Base-by-base conservation (phyloP, 2,113 vertebrate species). In the Stictonetta naevosa region DNA sequence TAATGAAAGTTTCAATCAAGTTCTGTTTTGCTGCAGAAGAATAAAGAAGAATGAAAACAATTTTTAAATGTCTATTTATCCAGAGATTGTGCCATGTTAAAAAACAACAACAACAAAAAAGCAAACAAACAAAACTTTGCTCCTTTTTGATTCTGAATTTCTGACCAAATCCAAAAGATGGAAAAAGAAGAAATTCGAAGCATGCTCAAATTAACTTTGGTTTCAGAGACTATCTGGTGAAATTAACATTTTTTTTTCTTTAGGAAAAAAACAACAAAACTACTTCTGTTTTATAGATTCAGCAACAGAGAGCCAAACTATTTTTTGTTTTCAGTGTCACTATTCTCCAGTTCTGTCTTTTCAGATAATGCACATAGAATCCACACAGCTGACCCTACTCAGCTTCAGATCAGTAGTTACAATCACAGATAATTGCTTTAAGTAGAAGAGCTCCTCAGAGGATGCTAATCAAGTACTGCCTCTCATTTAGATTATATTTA, bases 391-490 rank as follows among this genome's bases (percentile, higher is more conserved):
- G 58, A 83, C 74, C n/a, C 28, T 63, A 23, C 56, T 88, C 64
- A 86, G 42, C 52, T 94, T 94, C 76, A 81, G 38, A 78, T 92
- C 44, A 68, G 8, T 89, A 33, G 33, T 63, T 90, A 64, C 36
- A 87, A 78, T 58, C 44, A 79, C 55, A 18, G 62, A 58, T 67
- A 87, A 88, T 90, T 83, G 26, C 56, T 88, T 82, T 66, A 92
- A 97, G 90, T 58, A 25, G 55, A 71, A 90, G 28, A 26, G 58
- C 59, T 95, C 63, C 93, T 97, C 71, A 75, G 53, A 97, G 86
- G 52, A 83, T 71, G 76, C 42, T 89, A 55, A 87, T 93, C 92
- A 94, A 93, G 44, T 69, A 56, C 72, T 90, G 58, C 33, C 56
- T 77, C 22, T 50, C 72, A 33, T 82, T 55, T 95, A 26, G 33